Evolutionary conservation across 2,113 vertebrate species (phyloP), one percentile per base, ranked within the genome.

Genomic region (Brachyhypopomus occidentalis): DNA sequence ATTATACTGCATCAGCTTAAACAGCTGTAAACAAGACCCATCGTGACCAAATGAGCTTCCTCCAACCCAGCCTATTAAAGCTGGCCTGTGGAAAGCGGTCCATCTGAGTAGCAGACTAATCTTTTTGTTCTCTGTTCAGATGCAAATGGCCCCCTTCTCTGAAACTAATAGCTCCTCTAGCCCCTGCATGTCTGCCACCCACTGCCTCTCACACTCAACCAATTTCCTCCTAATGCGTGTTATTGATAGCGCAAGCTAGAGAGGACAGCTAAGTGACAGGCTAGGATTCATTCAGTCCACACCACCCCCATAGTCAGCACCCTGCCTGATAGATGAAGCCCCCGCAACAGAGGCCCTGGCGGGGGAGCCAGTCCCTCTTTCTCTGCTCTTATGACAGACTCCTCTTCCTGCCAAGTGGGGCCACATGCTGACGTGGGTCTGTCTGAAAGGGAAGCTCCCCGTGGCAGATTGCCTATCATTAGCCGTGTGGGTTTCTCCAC

Each of bases 191-290:
- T 74, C 74, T 81, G 79, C 86, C 87, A 89, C 86, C 88, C 88
- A 86, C 86, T 84, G 81, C 83, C 88, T 90, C 86, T 83, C 87
- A 87, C 81, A 83, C 88, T 87, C 87, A 89, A 87, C 88, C 89
- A 87, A 89, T 91, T 90, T 88, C 83, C 87, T 87, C 63, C 69
- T 87, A 88, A 90, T 90, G 84, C 60, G 77, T 85, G 86, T 87
- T 89, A 88, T 87, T 90, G 88, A 90, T 88, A 86, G 83, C 88
- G 89, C 87, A 80, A 81, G 84, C 82, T 86, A 75, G 66, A 83
- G 87, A 84, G 86, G 79, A 72, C 83, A 86, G 75, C 81, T 67
- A 83, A 88, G 86, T 82, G 88, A 83, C 82, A 59, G 81, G 79
- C 84, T 74, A 73, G 79, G 84, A 80, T 85, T 64, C 48, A 60